Percentiles rank a stretch among this genome's conserved stretches.
Conservation (phyloP, 2,888 invertebrate species). For the Pecten maximus region DNA sequence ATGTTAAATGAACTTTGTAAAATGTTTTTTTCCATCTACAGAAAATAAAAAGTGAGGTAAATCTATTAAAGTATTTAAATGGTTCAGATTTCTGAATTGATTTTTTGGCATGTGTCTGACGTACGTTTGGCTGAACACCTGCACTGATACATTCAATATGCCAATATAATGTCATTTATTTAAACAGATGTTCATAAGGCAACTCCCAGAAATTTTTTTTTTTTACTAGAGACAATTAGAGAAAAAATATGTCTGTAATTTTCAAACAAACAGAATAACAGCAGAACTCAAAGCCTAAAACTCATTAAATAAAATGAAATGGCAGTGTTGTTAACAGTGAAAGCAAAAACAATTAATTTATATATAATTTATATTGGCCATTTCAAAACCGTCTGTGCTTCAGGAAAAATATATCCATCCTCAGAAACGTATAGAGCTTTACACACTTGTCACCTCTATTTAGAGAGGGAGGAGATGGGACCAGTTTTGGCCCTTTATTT, state of each 20-base stretch:
- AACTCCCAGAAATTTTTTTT: background rate
- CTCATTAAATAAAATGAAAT: too few species aligned
- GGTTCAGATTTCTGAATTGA: background rate
- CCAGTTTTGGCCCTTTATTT: too few species aligned
- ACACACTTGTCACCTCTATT: too few species aligned
- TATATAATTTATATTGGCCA: too few species aligned
- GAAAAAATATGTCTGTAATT: background rate
- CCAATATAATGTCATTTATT: background rate
- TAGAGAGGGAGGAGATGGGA: too few species aligned
- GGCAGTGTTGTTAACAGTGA: too few species aligned
- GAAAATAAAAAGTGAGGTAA: background rate
- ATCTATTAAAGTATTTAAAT: background rate
- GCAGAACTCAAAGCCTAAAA: background rate
- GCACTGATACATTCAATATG: background rate
- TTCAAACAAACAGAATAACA: background rate
- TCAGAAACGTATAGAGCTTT: too few species aligned
- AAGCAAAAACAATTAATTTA: too few species aligned
- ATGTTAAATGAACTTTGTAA: background rate
- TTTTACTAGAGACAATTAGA: background rate
- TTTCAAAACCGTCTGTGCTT: too few species aligned
- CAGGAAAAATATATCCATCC: too few species aligned
- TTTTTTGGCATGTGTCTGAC: background rate
- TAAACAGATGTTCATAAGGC: background rate
- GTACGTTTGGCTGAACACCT: background rate
- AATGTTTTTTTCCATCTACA: constrained; percentile 9